phyloP scores from a whole-genome alignment of 2,888 invertebrate genomes.

The Stomorhina lunata region DNA sequence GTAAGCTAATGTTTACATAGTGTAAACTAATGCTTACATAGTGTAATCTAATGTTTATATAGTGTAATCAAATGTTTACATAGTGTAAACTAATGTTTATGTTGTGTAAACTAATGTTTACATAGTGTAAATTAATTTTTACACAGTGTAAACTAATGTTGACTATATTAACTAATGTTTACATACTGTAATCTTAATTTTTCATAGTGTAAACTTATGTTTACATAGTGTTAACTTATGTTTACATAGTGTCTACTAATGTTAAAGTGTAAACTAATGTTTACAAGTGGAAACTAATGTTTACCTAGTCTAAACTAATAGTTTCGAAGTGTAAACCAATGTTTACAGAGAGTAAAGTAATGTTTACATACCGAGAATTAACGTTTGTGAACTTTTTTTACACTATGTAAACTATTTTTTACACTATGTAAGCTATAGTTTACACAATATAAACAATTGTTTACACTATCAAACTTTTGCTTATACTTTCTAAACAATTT shows the following conservation, averaged over 20 bases:
- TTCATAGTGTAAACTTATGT: neutral
- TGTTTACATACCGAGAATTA: neutral
- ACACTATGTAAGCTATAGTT: neutral
- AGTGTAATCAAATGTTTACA: neutral
- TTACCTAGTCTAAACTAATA: neutral
- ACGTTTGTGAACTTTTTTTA: neutral
- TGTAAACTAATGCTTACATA: neutral
- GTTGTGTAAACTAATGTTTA: neutral
- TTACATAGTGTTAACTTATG: neutral
- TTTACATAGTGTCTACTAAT: neutral
- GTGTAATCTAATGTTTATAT: neutral
- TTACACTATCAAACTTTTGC: neutral
- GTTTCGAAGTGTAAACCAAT: neutral
- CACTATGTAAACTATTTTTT: neutral
- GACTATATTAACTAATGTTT: neutral
- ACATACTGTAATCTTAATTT: neutral
- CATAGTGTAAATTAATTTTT: neutral
- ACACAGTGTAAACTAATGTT: neutral
- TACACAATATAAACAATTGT: neutral
- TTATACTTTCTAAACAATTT: neutral
- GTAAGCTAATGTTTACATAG: neutral
- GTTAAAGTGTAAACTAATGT: neutral
- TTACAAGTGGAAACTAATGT: neutral
- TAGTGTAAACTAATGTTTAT: neutral
- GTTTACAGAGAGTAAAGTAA: neutral